Evolutionary conservation across 2,113 vertebrate genomes (phyloP).

Genomic region (Eurypyga helias): DNA sequence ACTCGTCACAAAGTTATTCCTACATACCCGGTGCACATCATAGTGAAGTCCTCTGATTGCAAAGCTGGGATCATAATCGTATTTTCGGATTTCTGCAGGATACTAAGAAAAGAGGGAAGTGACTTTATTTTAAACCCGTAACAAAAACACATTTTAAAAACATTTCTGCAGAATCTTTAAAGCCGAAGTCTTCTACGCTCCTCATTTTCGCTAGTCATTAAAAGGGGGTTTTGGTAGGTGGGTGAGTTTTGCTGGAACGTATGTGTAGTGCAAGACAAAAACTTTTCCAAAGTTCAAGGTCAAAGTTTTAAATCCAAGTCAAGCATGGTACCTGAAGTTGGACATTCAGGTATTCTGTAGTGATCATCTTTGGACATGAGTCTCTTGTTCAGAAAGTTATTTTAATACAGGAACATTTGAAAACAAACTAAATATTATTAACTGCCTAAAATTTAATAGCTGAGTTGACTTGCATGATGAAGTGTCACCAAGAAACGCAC

Average conservation of each 20-base stretch:
- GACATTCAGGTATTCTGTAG: background rate
- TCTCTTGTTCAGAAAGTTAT: background rate
- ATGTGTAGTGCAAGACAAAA: background rate
- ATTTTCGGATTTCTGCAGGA: constrained; percentile 87
- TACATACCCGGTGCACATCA: constrained; percentile 93
- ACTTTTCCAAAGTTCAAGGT: background rate
- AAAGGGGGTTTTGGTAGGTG: background rate
- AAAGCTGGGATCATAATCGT: constrained; percentile 93
- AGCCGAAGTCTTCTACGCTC: background rate
- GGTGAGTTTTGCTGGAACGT: background rate
- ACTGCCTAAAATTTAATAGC: background rate
- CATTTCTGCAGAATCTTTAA: background rate
- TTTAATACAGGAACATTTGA: background rate
- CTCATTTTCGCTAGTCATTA: background rate
- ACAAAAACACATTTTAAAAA: background rate
- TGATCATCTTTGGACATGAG: background rate
- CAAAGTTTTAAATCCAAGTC: background rate
- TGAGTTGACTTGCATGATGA: background rate
- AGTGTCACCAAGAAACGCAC: background rate
- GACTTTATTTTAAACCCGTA: background rate
- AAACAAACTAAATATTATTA: background rate
- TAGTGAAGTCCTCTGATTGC: constrained; percentile 96
- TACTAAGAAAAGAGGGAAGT: constrained; percentile 78
- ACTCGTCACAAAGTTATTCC: background rate
- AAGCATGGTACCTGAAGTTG: background rate